Evolutionary conservation across 2,113 vertebrate genomes (phyloP), one percentile per base, ranked within the genome.

Genomic region (Siniperca knerii): DNA sequence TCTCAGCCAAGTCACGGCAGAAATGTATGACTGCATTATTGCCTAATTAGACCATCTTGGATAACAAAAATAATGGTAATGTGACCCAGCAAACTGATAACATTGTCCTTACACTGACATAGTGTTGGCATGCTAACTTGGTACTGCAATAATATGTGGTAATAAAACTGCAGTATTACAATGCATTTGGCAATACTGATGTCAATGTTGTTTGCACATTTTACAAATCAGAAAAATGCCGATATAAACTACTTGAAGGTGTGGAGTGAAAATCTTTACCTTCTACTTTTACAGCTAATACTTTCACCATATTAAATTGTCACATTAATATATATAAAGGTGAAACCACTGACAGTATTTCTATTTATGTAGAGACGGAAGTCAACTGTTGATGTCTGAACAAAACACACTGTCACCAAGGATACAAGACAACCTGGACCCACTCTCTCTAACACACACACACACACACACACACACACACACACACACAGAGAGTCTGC

Each of bases 331-430:
- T 29, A 71, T 72, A 25, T 33, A 16, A 42, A 46, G 62, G 10
- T 33, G 16, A 81, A 74, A 79, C 1, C 46, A 6, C 29, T 57
- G 35, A 29, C 60, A 55, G 6, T 25, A 0, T 84, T 76, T 90
- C 68, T 84, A n/a, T 75, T 81, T 79, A 75, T 52, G 20, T 55
- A 75, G 33, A 68, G 67, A 66, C 77, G 48, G 72, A 86, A 65
- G 48, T 67, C 48, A 60, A 54, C 71, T 80, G 52, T 79, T 85
- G 66, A 64, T 75, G 73, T 81, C 83, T 79, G 83, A 81, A 68
- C 73, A 91, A 89, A 90, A 93, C 84, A 87, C 40, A 21, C 68
- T 13, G 83, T 94, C 75, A 80, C 86, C 71, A 81, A 66, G 85
- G 90, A 80, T 74, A 91, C 91, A 69, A 85, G 79, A 80, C 65